A percentile compares a stretch with the other conserved stretches of the same genome.
Conservation (phyloP, 2,888 invertebrate genomes). For the Euplagia quadripunctaria region DNA sequence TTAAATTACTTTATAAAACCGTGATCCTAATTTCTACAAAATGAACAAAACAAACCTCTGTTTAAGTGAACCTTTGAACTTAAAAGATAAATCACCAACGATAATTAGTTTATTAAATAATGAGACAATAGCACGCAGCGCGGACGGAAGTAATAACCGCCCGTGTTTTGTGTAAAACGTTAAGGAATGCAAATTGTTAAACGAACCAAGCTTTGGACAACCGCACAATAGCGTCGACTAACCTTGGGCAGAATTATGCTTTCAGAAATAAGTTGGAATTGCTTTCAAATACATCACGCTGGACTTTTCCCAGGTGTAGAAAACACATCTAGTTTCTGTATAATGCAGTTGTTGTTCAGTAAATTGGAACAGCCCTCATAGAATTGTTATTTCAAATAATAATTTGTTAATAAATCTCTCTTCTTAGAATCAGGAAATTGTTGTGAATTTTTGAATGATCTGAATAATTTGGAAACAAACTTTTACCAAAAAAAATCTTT, state of each 20-base stretch:
- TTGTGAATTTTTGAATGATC: background rate
- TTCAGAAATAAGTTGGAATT: slow-evolving; percentile 7
- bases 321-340: background rate
- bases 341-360: background rate
- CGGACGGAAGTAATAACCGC: slow-evolving; percentile 37
- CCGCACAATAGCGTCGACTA: slow-evolving; percentile 1
- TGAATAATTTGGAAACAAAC: background rate
- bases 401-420: background rate
- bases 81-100: slow-evolving; percentile 26
- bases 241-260: slow-evolving; percentile 7
- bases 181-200: slow-evolving; percentile 29
- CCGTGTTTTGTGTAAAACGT: slow-evolving; percentile 41
- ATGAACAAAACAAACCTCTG: background rate
- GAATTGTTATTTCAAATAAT: background rate
- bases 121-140: slow-evolving; percentile 33
- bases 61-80: slow-evolving; percentile 4
- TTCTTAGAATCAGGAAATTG: background rate
- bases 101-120: slow-evolving; percentile 25
- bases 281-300: background rate
- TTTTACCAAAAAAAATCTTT: background rate
- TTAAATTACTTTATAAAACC: too few relatives aligned
- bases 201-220: slow-evolving; percentile 22
- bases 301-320: background rate
- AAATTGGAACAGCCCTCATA: background rate
- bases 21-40: background rate